A percentile compares a stretch with the other conserved stretches of the same genome.
phyloP scores from a whole-genome alignment of 1,140 invertebrate genomes.

The Rhopalosiphum padi region DNA sequence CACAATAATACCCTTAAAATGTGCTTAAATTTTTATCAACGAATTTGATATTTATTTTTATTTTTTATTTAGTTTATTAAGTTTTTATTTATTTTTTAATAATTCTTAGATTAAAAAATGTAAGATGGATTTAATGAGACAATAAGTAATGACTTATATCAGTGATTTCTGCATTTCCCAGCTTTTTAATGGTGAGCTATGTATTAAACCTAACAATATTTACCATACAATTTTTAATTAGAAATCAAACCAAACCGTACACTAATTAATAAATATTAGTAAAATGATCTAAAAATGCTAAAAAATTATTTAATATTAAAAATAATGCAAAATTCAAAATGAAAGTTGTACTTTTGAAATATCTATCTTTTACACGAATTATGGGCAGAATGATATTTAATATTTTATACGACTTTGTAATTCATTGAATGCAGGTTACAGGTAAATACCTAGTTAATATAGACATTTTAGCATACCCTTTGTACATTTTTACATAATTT shows the following conservation, averaged over 20 bases:
- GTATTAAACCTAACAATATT: too few species aligned
- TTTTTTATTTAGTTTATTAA: neutral
- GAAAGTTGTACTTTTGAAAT: neutral
- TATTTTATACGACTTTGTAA: neutral
- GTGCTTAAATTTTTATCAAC: neutral
- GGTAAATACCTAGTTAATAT: neutral
- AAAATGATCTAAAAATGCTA: neutral
- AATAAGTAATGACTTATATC: neutral
- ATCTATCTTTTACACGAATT: neutral
- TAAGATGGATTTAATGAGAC: too few species aligned
- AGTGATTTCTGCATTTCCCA: neutral
- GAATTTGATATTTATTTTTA: neutral
- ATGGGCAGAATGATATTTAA: neutral
- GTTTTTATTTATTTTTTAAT: neutral
- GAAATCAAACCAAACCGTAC: neutral
- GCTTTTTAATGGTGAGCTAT: neutral
- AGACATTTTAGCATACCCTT: neutral
- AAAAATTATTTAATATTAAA: neutral
- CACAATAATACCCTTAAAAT: neutral
- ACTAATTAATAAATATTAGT: neutral
- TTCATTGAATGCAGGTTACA: neutral
- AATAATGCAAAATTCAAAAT: neutral
- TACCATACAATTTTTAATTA: neutral
- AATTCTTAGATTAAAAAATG: neutral
- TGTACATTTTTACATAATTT: conserved; percentile 81